These are phyloP conservation scores for Hetaerina titia DNA, from an alignment of 2,888 invertebrate species.

Conservation along the genomic window DNA sequence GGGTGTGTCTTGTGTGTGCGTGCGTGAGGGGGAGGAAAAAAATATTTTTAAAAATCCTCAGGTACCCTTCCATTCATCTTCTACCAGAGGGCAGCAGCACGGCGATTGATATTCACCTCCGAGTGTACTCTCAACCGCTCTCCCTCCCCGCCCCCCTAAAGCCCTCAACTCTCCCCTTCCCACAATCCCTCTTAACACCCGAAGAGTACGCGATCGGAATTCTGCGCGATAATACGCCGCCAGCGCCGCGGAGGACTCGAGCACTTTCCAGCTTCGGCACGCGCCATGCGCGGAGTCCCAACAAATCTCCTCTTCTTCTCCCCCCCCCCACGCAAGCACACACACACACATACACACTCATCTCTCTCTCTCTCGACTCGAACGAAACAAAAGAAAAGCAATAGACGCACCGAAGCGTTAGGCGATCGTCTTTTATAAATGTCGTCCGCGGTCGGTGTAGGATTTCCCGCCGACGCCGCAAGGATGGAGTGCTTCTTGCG, in stretches of 20 bases:
- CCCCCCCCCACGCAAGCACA: neutral
- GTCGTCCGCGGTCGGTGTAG: slow-evolving; percentile 3
- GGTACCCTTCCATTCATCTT: slow-evolving; percentile 12
- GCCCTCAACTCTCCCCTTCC: neutral
- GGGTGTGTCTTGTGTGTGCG: neutral
- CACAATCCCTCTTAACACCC: neutral
- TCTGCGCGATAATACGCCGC: neutral
- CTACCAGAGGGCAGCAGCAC: neutral
- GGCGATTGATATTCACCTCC: neutral
- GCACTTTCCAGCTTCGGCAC: neutral
- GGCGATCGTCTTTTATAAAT: neutral
- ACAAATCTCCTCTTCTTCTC: neutral
- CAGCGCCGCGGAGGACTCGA: neutral
- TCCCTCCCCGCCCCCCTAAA: no score
- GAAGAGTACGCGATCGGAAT: neutral
- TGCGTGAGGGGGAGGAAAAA: neutral
- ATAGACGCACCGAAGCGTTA: neutral
- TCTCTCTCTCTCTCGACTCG: neutral
- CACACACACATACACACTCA: no score
- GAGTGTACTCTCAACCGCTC: neutral
- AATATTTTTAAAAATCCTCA: neutral
- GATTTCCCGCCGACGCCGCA: neutral
- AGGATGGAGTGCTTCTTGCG: neutral
- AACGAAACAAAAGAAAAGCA: neutral
- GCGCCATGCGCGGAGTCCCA: neutral